phyloP scores from a whole-genome alignment of 2,888 invertebrate genomes.

The Cataglyphis albicans region DNA sequence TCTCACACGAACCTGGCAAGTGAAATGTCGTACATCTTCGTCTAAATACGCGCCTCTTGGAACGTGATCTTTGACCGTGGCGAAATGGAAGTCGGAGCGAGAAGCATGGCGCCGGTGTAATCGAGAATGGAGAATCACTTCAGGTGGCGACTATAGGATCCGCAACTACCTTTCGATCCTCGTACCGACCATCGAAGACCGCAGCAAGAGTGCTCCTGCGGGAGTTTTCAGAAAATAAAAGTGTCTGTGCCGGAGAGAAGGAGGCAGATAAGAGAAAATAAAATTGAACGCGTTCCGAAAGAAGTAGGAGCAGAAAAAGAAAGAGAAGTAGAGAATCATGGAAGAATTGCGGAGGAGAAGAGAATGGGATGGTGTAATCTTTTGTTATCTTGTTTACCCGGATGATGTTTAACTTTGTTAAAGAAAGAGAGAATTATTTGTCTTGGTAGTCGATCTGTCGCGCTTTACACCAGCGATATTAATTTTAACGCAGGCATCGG shows the following conservation, averaged over 20 bases:
- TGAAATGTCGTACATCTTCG: slow-evolving; percentile 46
- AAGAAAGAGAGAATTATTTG: slow-evolving; percentile 52
- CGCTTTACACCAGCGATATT: slow-evolving; percentile 57
- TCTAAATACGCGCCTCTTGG: slow-evolving; percentile 32
- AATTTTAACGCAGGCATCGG: slow-evolving; percentile 56
- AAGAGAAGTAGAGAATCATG: neutral
- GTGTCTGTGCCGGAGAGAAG: slow-evolving; percentile 24
- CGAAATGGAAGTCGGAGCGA: slow-evolving; percentile 48
- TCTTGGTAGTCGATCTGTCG: slow-evolving; percentile 46
- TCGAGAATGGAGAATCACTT: slow-evolving; percentile 50
- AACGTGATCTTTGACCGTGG: slow-evolving; percentile 51
- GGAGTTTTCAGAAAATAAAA: slow-evolving; percentile 58
- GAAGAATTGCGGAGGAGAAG: neutral
- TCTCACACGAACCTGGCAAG: neutral
- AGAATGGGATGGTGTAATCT: slow-evolving; percentile 20
- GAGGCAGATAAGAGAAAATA: slow-evolving; percentile 56
- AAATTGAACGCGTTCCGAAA: slow-evolving; percentile 45
- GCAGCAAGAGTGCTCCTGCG: slow-evolving; percentile 54
- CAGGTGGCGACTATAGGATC: slow-evolving; percentile 43
- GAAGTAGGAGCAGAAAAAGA: slow-evolving; percentile 2
- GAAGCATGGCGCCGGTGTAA: slow-evolving; percentile 18
- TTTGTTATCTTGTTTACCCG: slow-evolving; percentile 47
- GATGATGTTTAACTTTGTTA: slow-evolving; percentile 42
- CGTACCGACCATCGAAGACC: slow-evolving; percentile 54
- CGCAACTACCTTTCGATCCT: slow-evolving; percentile 56